Base-by-base conservation (phyloP, 2,888 invertebrate genomes). In the Morinoia aosen region DNA sequence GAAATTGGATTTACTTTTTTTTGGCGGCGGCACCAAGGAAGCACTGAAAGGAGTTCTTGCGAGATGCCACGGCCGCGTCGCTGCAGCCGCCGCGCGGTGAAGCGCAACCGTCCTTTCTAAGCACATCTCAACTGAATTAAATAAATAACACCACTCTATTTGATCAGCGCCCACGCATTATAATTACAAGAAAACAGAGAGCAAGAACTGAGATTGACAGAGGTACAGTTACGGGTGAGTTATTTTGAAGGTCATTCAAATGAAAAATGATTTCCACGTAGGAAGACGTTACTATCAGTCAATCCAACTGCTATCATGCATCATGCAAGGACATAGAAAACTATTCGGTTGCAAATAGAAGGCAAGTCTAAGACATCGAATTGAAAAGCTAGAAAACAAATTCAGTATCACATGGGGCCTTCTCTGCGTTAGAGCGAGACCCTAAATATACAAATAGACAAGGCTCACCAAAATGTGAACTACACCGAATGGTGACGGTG, bases 1-100 rank as follows among this genome's bases (percentile, higher is more conserved):
- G 57, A 33, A 93, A 93, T 93, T 93, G 93, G 93, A 93, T 93
- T 93, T 56, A 48, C 57, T 57, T 57, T 57, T 90, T 90, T 93
- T 93, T 93, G 39, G 39, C n/a, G 57, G 93, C 93, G 25, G 57
- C 93, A 48, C 93, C 58, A 93, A 57, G 57, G 93, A 93, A 48
- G 93, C 93, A 93, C 48, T 93, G 93, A 57, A 93, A 93, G 93
- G 93, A 90, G 39, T 57, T 57, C 93, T 57, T 5, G 58, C 16
- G 93, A 57, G 93, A 93, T 16, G 57, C 57, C 11, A 33, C 90
- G 90, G 16, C 25, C 33, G 76, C 76, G 76, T 76, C 10, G 76
- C 19, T 76, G 76, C 76, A 76, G 25, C 76, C 16, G 76, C 25
- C 25, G 33, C 76, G 25, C 19, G 76, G 25, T 76, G 33, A 7